Base-by-base conservation (phyloP, 2,113 vertebrate genomes). In the Rhynchomys soricoides region DNA sequence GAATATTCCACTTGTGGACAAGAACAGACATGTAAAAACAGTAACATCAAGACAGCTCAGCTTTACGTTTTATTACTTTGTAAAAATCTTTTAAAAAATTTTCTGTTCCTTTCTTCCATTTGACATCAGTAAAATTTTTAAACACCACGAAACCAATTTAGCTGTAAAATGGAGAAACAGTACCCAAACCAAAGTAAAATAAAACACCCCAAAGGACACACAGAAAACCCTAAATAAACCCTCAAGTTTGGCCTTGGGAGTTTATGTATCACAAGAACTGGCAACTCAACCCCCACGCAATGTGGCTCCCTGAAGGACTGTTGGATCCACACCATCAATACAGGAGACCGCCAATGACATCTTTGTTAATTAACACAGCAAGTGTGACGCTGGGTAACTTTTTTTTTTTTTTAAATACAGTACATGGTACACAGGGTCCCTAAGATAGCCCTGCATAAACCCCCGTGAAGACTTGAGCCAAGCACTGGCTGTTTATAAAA, bases 401-500 rank as follows among this genome's bases (percentile, higher is more conserved):
- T 98, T 97, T 57, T 64, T 64, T 62, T 64, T 98, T 98, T 98
- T 98, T 98, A 98, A 98, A 98, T 99, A 99, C 99, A 99, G 99
- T 99, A 99, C 99, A 99, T 98, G 98, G 98, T 99, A 98, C 98
- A 98, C 99, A 98, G 99, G 99, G 98, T 98, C 97, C 94, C 95
- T 95, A 91, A 95, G 97, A 98, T 97, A 98, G 98, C 99, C 99
- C 98, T 95, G 98, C 94, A 98, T 98, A 98, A 96, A 98, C 99
- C 98, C 98, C 98, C 98, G 97, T 99, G 99, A 99, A 98, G 99
- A 98, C 98, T 99, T 90, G 98, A 99, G 99, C 98, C 99, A 97
- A 99, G 99, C 98, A 98, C 99, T 98, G 98, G 99, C 99, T 98
- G 98, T 99, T 99, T 99, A 99, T 99, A 99, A 99, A 99, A 99